These are phyloP conservation scores for Diachrysia chrysitis DNA, from an alignment of 2,888 invertebrate genomes.

Conservation along the genomic window DNA sequence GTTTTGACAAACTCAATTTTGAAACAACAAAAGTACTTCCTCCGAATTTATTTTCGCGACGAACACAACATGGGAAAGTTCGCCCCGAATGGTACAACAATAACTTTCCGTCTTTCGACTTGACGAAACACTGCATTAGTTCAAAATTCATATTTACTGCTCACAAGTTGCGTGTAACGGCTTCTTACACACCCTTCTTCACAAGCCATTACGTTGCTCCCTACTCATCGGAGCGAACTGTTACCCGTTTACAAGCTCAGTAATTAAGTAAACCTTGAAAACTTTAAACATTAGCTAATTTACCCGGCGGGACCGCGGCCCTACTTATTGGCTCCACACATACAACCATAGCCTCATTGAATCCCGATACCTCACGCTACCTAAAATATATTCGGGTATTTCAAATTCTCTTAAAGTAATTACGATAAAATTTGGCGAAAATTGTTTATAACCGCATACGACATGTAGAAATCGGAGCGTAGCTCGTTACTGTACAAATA, in stretches of 20 bases:
- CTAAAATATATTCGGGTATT: conserved; percentile 30
- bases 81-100: conserved; percentile 60
- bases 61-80: conserved; percentile 58
- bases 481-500: conserved; percentile 41
- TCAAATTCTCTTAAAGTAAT: conserved; percentile 38
- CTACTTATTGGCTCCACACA: conserved; percentile 50
- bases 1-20: conserved; percentile 66
- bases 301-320: conserved; percentile 63
- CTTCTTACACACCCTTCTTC: conserved; percentile 66
- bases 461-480: conserved; percentile 23
- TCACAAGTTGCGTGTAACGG: conserved; percentile 57
- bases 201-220: conserved; percentile 73
- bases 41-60: conserved; percentile 61
- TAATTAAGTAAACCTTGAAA: conserved; percentile 80
- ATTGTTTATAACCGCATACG: conserved; percentile 27
- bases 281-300: conserved; percentile 81
- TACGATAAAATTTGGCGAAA: conserved; percentile 23
- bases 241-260: conserved; percentile 68
- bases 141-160: conserved; percentile 62
- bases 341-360: conserved; percentile 26
- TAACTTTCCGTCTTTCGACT: conserved; percentile 60
- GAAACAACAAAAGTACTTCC: conserved; percentile 64
- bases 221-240: conserved; percentile 69
- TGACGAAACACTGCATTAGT: conserved; percentile 67
- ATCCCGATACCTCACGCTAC: conserved; percentile 10